Conservation (phyloP, 2,797 vertebrate species). For the Hylomyscus alleni region DNA sequence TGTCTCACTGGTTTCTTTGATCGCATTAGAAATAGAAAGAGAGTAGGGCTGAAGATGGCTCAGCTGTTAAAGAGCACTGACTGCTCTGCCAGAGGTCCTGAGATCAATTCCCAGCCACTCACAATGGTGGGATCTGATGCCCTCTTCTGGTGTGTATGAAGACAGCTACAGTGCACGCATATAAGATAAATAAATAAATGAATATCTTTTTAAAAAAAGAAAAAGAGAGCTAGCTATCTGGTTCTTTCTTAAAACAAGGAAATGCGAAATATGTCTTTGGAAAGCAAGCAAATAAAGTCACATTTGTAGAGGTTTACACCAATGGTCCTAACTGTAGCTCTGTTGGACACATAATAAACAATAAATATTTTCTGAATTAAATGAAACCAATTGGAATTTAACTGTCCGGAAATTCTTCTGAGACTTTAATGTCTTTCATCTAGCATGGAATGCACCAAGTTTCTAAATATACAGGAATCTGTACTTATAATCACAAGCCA, state of each 20-base stretch:
- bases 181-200: background rate
- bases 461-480: background rate
- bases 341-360: slow-evolving; percentile 24
- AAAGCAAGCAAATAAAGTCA: slow-evolving; percentile 31
- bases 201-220: background rate
- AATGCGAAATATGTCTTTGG: slow-evolving; percentile 24
- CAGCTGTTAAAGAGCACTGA: too few species aligned
- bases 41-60: background rate
- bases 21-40: slow-evolving; percentile 43
- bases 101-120: background rate
- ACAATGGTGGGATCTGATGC: background rate
- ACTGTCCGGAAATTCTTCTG: slow-evolving; percentile 59
- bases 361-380: slow-evolving; percentile 63
- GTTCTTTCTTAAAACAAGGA: slow-evolving; percentile 15
- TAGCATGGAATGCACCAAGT: background rate
- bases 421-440: slow-evolving; percentile 16
- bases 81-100: background rate
- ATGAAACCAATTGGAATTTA: slow-evolving; percentile 57
- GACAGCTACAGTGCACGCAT: background rate
- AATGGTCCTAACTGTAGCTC: slow-evolving; percentile 24
- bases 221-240: slow-evolving; percentile 19
- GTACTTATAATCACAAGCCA: background rate
- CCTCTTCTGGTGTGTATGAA: background rate
- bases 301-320: slow-evolving; percentile 17
- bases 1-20: background rate